phyloP scores from a whole-genome alignment of 2,888 invertebrate genomes.

The Nematopogon swammerdamellus region DNA sequence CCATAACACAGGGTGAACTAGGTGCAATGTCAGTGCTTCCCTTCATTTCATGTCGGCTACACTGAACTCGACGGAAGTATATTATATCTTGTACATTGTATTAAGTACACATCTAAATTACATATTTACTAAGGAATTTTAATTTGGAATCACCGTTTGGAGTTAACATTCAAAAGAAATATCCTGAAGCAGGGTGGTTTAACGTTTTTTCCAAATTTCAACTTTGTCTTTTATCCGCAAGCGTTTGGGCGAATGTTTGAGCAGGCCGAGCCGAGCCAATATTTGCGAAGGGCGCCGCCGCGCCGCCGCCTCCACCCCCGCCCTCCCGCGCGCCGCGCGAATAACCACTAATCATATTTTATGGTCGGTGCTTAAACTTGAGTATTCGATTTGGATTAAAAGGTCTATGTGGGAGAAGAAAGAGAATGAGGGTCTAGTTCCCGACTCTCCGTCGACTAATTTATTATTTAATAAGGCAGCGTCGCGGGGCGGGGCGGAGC shows the following conservation, averaged over 20 bases:
- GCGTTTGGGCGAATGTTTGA: constrained; percentile 22
- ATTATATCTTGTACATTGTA: too few relatives aligned
- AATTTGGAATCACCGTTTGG: background rate
- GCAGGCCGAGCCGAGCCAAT: constrained; percentile 22
- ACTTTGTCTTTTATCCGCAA: background rate
- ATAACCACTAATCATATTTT: constrained; percentile 50
- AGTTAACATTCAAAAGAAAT: background rate
- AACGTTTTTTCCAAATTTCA: background rate
- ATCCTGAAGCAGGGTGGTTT: background rate
- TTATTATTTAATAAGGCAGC: too few relatives aligned
- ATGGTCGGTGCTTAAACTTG: constrained; percentile 31
- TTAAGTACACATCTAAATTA: too few relatives aligned
- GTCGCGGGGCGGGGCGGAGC: constrained; percentile 22
- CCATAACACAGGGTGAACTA: too few relatives aligned
- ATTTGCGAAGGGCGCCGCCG: constrained; percentile 25
- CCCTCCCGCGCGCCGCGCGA: constrained; percentile 5
- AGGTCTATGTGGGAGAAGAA: constrained; percentile 14
- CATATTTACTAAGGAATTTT: background rate
- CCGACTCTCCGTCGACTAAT: too few relatives aligned
- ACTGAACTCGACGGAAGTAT: too few relatives aligned
- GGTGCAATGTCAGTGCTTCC: too few relatives aligned
- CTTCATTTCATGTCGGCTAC: too few relatives aligned
- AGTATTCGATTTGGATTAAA: constrained; percentile 39
- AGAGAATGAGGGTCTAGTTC: background rate
- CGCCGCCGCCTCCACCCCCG: constrained; percentile 16